Base-by-base conservation (phyloP, 2,888 invertebrate species). In the Morpho helenor region DNA sequence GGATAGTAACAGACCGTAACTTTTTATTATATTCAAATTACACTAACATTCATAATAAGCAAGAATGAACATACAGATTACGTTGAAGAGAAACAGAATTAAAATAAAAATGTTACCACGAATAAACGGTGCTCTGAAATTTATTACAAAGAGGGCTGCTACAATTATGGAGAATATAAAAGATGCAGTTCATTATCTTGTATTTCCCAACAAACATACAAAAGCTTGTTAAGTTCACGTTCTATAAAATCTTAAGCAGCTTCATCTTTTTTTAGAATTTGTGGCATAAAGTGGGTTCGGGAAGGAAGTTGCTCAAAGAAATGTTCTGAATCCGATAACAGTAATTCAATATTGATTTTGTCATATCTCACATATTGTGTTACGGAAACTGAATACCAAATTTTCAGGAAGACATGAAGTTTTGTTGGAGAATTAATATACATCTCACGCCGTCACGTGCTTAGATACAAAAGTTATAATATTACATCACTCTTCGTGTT, bases 331-430 rank as follows among this genome's bases (percentile, higher is more conserved):
- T 45, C 52, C 54, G 56, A 60, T 57, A 62, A 58, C 55, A 49
- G 57, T 60, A 63, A 65, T 61, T 63, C 59, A 62, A 63, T 56
- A 57, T 57, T 49, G 62, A 64, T 57, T 66, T 56, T 57, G 58
- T 57, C 59, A 62, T 60, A 62, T 57, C 54, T 52, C 58, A 64
- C 58, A 61, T 61, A 61, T 59, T 62, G 61, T 47, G 49, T 53
- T 58, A 60, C 64, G 58, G 44, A 48, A 52, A 57, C 58, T 42
- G 66, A 64, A 64, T 64, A 61, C 60, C n/a, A 61, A 63, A 61
- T 57, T 49, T 54, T 41, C 39, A 47, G 50, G 45, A 49, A 41
- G 50, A 42, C 56, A 50, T 49, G 46, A 60, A 59, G 48, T 57
- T 60, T 60, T 60, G 55, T 59, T 52, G 54, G 50, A 52, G 56